Base-by-base conservation (phyloP, 2,113 vertebrate species). In the Poeciliopsis occidentalis region DNA sequence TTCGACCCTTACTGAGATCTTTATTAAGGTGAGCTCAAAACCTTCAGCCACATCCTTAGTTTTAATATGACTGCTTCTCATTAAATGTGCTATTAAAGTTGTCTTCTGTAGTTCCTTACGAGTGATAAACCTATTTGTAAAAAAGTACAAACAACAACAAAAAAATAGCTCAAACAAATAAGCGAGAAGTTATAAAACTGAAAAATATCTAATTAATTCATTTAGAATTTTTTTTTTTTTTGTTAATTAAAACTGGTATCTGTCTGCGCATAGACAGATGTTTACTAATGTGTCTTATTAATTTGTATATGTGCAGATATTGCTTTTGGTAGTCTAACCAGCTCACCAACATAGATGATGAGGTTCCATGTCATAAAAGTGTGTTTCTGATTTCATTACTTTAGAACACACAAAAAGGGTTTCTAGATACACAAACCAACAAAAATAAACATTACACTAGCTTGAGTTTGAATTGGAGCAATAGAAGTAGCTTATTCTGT, bases 21-120 rank as follows among this genome's bases (percentile, higher is more conserved):
- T 93, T 51, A 72, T 93, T 1, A 92, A 92, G 88, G 92, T 92
- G 78, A 88, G 31, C 78, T 60, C 34, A 29, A 29, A 54, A 73
- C 31, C 64, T 4, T 51, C 26, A 54, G 19, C 24, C 19, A 24
- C 22, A 57, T 11, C 10, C 51, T n/a, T 57, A 24, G 5, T 8
- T 10, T n/a, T 11, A n/a, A 57, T 57, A 24, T 24, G 8, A 57
- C 8, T 57, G 8, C 19, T 57, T 57, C n/a, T 57, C 24, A 57
- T 24, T 57, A 57, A 57, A 24, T 2, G 51, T 57, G 6, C 10
- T 57, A 57, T 57, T 10, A n/a, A 57, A 10, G 51, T 57, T 57
- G 51, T 57, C 51, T n/a, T 24, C 5, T 57, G 51, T 54, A 22
- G 2, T 24, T 54, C 7, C 1, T 54, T 19, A 4, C 3, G 13